Base-by-base conservation (phyloP, 2,797 vertebrate genomes). In the Prionace glauca region DNA sequence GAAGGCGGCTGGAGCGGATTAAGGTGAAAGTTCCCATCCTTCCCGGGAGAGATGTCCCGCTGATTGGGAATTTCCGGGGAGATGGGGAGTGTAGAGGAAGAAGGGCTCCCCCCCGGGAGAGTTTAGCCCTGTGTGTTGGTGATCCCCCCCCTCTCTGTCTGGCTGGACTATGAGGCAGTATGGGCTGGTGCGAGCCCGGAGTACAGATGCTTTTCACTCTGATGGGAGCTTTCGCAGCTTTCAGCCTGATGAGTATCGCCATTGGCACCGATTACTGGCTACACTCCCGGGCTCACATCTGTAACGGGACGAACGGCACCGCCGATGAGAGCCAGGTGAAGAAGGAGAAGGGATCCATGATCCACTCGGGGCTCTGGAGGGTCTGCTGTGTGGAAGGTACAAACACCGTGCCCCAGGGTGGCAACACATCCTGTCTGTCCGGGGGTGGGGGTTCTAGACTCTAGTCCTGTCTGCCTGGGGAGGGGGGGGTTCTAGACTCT, bases 191-290 rank as follows among this genome's bases (percentile, higher is more conserved):
- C 98, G 98, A 99, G 97, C 98, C 98, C 96, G 98, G 98, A 97
- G 97, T 98, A 96, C 99, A 99, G 98, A 98, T 98, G 97, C 96
- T 99, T 96, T 97, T 99, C 97, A 98, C 98, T 97, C 98, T 98
- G 96, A 98, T 97, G 96, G 99, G 99, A 95, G 98, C 99, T 96
- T 99, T 99, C 96, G 98, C 97, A 74, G 99, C 99, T 96, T 99
- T 99, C 97, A 98, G 99, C 96, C 98, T 99, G 96, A 99, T 99
- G 99, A 98, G 98, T 97, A 98, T 99, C 97, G 99, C 99, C 97
- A 99, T 99, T 96, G 98, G 99, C 96, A 99, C 99, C 96, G 98
- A 99, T 97, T 99, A 99, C 97, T 99, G 99, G 99, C 98, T 99
- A 11, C 99, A 99, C 97, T 98, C 99, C 79, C 98, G 98, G 96